phyloP scores from a whole-genome alignment of 2,113 vertebrate genomes.

The Ciconia maguari region DNA sequence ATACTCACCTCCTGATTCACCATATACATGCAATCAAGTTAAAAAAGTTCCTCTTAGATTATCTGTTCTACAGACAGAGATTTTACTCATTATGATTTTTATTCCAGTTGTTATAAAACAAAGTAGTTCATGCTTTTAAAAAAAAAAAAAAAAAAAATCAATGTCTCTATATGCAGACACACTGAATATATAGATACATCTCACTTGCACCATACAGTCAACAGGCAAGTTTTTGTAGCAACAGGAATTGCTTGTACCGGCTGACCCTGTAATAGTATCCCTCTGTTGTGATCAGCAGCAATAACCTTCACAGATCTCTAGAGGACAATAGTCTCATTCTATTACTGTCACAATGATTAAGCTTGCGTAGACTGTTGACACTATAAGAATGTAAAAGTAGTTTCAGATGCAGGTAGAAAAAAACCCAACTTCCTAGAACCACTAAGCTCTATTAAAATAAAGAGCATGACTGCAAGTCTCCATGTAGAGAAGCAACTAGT shows the following conservation, averaged over 20 bases:
- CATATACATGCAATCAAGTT: neutral
- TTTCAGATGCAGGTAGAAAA: slow-evolving; percentile 27
- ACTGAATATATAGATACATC: neutral
- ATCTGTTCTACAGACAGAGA: neutral
- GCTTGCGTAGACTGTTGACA: slow-evolving; percentile 29
- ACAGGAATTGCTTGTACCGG: neutral
- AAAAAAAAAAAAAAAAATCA: neutral
- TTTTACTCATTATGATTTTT: neutral
- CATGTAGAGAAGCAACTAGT: neutral
- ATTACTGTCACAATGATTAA: slow-evolving; percentile 36
- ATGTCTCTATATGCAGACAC: neutral
- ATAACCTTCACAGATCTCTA: slow-evolving; percentile 30
- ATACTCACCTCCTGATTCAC: neutral
- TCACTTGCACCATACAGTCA: neutral
- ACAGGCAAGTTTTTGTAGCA: neutral
- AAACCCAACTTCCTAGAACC: slow-evolving; percentile 10
- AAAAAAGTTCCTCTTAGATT: neutral
- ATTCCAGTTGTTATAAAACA: neutral
- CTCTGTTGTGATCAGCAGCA: neutral
- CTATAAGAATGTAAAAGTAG: slow-evolving; percentile 31
- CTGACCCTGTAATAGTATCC: neutral
- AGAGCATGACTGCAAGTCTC: neutral
- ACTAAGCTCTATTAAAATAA: neutral
- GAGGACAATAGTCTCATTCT: slow-evolving; percentile 29
- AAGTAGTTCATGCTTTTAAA: neutral